A percentile compares a stretch with the other conserved stretches of the same genome.
Evolutionary conservation across 2,797 vertebrate species (phyloP).

Genomic region (Myioborus miniatus): DNA sequence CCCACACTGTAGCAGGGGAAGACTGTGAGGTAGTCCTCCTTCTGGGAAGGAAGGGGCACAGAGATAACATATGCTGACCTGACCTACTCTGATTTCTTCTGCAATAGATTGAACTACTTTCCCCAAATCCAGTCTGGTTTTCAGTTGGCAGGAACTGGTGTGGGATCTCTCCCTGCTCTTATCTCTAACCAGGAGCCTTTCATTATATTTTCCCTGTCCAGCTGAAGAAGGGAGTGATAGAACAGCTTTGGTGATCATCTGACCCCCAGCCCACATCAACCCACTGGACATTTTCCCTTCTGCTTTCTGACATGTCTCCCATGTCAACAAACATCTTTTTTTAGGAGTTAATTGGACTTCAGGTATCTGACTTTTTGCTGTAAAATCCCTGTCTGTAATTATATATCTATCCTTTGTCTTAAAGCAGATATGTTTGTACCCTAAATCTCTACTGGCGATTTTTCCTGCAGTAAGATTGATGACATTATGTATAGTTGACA

Average conservation of each 20-base stretch:
- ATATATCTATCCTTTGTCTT: background rate
- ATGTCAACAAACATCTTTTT: background rate
- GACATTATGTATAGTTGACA: background rate
- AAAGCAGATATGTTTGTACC: background rate
- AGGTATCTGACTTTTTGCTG: background rate
- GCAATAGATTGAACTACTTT: background rate
- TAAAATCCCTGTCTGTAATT: background rate
- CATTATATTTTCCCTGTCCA: background rate
- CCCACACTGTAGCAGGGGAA: background rate
- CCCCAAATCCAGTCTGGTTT: background rate
- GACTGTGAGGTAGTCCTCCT: background rate
- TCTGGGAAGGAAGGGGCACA: background rate
- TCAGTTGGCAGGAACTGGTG: rapidly evolving
- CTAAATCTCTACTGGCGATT: background rate
- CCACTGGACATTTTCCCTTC: background rate
- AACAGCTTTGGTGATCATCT: background rate
- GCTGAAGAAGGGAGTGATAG: background rate
- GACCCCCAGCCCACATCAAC: background rate
- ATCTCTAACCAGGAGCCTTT: rapidly evolving
- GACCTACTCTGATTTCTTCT: background rate
- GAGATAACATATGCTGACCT: background rate
- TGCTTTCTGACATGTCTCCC: background rate
- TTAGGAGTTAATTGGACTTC: background rate
- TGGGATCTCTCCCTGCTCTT: background rate
- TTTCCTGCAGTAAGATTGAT: background rate